Conservation (phyloP, 2,113 vertebrate genomes). For the Amphiprion percula region DNA sequence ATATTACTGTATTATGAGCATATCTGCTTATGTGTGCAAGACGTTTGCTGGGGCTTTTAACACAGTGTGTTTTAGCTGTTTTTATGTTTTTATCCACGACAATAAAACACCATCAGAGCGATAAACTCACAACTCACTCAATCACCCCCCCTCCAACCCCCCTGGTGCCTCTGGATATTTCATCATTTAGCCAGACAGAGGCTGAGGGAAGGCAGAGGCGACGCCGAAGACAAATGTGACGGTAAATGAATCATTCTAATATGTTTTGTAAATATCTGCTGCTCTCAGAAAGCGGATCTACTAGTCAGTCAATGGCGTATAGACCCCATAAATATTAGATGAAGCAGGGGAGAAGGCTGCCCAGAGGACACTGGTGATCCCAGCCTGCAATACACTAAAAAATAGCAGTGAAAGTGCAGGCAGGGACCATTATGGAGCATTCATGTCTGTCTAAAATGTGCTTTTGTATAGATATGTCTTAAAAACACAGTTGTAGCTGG, state of each 20-base stretch:
- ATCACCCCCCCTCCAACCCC: conserved; percentile 23
- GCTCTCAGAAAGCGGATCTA: conserved; percentile 43
- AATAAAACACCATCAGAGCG: conserved; percentile 44
- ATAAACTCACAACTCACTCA: conserved; percentile 48
- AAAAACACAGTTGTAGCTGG: conserved; percentile 1
- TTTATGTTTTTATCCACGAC: conserved; percentile 10
- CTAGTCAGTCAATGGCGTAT: conserved; percentile 45
- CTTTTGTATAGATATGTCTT: conserved; percentile 4
- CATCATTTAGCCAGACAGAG: conserved; percentile 36
- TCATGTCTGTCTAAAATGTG: conserved; percentile 30
- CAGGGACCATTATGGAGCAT: conserved; percentile 27
- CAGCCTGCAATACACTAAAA: conserved; percentile 43
- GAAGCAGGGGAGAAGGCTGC: conserved; percentile 64
- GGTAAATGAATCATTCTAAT: conserved; percentile 66
- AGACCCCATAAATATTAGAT: conserved; percentile 80
- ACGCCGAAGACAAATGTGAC: conserved; percentile 38
- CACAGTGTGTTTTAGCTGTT: neutral
- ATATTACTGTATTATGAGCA: conserved; percentile 10
- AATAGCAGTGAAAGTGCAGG: conserved; percentile 39
- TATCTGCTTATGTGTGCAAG: neutral
- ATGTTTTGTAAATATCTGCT: conserved; percentile 72
- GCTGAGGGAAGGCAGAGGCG: conserved; percentile 17
- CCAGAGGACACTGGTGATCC: conserved; percentile 72
- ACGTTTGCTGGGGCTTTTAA: neutral
- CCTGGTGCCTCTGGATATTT: conserved; percentile 25